Evolutionary conservation across 1,140 invertebrate genomes (phyloP).

Genomic region (Aporrectodea caliginosa): DNA sequence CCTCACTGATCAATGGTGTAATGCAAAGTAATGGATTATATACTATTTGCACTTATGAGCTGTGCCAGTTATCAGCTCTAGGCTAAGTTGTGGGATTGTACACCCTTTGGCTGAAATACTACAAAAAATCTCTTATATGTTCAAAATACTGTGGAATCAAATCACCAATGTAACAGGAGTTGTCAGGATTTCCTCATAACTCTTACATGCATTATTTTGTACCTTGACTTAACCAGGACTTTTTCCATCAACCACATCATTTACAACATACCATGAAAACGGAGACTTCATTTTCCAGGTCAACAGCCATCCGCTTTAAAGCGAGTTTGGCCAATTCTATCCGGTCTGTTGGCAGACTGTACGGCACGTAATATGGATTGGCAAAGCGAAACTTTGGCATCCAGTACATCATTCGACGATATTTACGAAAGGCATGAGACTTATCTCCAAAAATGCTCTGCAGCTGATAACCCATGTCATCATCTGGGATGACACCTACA

Average conservation of each 20-base stretch:
- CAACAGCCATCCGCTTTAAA: conserved; percentile 81
- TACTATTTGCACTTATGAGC: too few relatives aligned
- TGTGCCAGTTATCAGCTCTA: too few relatives aligned
- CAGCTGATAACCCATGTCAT: conserved; percentile 77
- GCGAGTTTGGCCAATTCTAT: conserved; percentile 80
- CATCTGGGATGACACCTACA: conserved; percentile 81
- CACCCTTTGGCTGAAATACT: too few relatives aligned
- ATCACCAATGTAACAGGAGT: too few relatives aligned
- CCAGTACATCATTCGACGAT: conserved; percentile 94
- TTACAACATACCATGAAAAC: conserved; percentile 64
- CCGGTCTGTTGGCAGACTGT: conserved; percentile 66
- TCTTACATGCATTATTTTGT: background rate
- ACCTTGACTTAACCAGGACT: conserved; percentile 11
- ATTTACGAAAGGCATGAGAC: conserved; percentile 75
- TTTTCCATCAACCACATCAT: conserved; percentile 28
- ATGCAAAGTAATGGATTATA: too few relatives aligned
- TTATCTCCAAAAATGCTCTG: conserved; percentile 77
- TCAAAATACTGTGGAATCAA: too few relatives aligned
- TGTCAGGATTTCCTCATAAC: too few relatives aligned
- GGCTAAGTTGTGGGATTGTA: too few relatives aligned
- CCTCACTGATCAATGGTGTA: too few relatives aligned
- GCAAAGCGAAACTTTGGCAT: conserved; percentile 74
- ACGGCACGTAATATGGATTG: conserved; percentile 29
- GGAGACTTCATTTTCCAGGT: conserved; percentile 68
- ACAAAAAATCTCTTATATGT: too few relatives aligned